Conservation (phyloP, 2,113 vertebrate genomes). For the Ranitomeya imitator region DNA sequence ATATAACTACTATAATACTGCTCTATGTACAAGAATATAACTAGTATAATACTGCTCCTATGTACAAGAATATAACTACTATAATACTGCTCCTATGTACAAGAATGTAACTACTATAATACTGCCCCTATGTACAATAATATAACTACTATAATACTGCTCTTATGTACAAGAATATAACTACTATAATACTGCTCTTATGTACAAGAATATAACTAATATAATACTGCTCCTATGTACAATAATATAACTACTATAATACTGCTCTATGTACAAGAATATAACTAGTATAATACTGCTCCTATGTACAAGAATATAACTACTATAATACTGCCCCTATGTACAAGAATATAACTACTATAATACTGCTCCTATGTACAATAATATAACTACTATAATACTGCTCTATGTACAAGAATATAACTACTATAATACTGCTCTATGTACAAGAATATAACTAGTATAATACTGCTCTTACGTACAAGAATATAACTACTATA, state of each 20-base stretch:
- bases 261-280: not conserved
- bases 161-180: too few relatives aligned
- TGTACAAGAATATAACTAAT: too few relatives aligned
- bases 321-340: not conserved
- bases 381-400: not conserved
- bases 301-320: too few relatives aligned
- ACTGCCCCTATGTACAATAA: not conserved
- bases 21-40: too few relatives aligned
- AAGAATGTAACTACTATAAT: not conserved
- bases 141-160: not conserved
- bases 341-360: too few relatives aligned
- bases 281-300: not conserved
- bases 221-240: not conserved
- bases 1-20: not conserved
- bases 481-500: too few relatives aligned
- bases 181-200: not conserved
- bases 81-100: not conserved
- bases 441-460: too few relatives aligned
- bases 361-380: not conserved
- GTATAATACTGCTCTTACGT: not conserved
- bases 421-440: not conserved
- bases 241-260: not conserved
- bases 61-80: too few relatives aligned
- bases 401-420: not conserved
- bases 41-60: not conserved